Evolutionary conservation across 2,113 vertebrate species (phyloP), one percentile per base, ranked within the genome.

Genomic region (Carassius auratus): DNA sequence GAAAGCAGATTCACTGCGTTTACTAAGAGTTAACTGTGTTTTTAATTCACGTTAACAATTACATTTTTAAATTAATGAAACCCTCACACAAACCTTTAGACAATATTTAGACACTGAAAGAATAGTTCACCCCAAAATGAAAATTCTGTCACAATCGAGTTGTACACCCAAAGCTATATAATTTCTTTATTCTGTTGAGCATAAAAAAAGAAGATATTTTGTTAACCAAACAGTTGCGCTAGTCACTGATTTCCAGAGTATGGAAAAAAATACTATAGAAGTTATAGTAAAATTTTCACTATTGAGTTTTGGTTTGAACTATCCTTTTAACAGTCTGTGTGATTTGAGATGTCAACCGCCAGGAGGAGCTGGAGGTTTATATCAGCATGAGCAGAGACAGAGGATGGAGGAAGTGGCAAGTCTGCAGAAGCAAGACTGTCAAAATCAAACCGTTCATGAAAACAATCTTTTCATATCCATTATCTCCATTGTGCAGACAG

Each of bases 331-430:
- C 30, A 30, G 30, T 78, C 33, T 33, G 55, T 79, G 76, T 36
- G 59, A 42, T 59, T 15, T 61, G 10, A 4, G 21, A 62, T 59
- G 1, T 79, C 50, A 30, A 81, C 90, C 93, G 86, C 87, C 84
- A 92, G 94, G 90, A 84, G 89, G 90, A 64, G 38, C 10, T 19
- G 21, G 4, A 87, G 78, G 85, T 75, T 71, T 69, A 76, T 26
- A 80, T 38, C 17, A 55, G 50, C 5, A 5, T 7, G 12, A 61
- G 5, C 0, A 42, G 57, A 26, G 13, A 42, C 13, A 9, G 77
- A 26, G 57, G 33, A 45, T 15, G 14, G 12, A 81, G 42, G 1
- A 19, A 76, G 45, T 7, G 30, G 45, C 9, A 23, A 0, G 3
- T 62, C 12, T 79, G 15, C 55, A 42, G 42, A 61, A 23, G 1